phyloP scores from a whole-genome alignment of 1,140 invertebrate species.

The Drosophila carrolli region DNA sequence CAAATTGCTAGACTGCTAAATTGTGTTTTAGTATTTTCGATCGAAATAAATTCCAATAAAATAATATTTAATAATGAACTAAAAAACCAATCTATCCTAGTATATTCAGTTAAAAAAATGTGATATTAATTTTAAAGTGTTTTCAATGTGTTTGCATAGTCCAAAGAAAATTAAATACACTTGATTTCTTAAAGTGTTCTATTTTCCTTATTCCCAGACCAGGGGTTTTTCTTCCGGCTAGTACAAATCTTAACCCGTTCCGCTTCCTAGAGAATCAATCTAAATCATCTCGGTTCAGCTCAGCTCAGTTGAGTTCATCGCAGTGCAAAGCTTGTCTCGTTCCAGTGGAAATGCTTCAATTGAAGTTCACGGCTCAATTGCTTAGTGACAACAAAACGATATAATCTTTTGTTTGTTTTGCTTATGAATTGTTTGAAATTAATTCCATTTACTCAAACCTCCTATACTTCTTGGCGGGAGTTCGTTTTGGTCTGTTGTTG shows the following conservation, averaged over 20 bases:
- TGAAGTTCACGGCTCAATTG: constrained; percentile 79
- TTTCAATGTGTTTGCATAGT: no score
- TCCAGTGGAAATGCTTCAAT: constrained; percentile 45
- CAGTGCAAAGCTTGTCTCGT: constrained; percentile 22
- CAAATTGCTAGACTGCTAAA: no score
- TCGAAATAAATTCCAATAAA: no score
- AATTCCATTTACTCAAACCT: constrained; percentile 44
- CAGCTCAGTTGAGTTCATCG: constrained; percentile 21
- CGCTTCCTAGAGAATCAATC: constrained; percentile 47
- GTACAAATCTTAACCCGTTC: constrained; percentile 23
- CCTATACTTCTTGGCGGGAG: constrained; percentile 7
- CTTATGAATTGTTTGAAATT: constrained; percentile 48
- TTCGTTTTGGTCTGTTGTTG: constrained; percentile 1
- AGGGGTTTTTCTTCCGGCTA: constrained; percentile 16
- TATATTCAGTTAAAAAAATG: no score
- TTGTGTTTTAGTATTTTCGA: no score
- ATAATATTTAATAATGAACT: no score
- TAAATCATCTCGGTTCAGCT: constrained; percentile 27
- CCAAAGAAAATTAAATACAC: not conserved
- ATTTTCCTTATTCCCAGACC: constrained; percentile 1
- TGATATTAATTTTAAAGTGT: no score
- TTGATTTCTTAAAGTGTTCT: constrained; percentile 8
- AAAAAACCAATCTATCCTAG: no score
- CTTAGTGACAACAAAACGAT: constrained; percentile 40
- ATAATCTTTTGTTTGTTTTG: constrained; percentile 62